A percentile compares a stretch with the other conserved stretches of the same genome.
These are phyloP conservation scores for Eriocheir sinensis DNA, from an alignment of 1,140 invertebrate genomes.

Conservation along the genomic window DNA sequence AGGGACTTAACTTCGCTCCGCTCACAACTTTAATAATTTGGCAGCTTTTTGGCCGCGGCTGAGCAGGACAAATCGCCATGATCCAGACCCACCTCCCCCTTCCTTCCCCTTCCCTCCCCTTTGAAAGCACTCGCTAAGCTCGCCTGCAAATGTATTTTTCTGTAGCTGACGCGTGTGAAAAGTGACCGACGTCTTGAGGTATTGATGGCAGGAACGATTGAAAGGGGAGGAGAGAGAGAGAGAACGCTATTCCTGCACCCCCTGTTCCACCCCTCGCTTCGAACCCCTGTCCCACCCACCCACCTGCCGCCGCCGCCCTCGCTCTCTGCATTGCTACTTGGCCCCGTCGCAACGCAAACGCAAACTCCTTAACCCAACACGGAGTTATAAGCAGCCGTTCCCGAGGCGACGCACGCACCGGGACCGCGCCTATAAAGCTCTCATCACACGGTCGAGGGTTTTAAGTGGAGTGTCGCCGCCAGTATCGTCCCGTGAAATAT, in stretches of 20 bases:
- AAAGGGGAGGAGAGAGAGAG: neutral
- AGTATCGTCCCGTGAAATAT: neutral
- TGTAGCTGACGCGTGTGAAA: slow-evolving; percentile 36
- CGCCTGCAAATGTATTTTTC: slow-evolving; percentile 45
- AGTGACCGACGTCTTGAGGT: slow-evolving; percentile 42
- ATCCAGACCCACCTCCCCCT: too few species aligned
- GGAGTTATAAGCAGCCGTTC: neutral
- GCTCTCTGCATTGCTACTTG: neutral
- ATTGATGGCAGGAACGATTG: neutral
- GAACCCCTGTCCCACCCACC: neutral
- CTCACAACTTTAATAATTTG: slow-evolving; percentile 1
- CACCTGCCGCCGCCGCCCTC: neutral
- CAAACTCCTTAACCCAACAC: neutral
- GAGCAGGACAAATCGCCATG: slow-evolving; percentile 34
- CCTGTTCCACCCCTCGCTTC: neutral
- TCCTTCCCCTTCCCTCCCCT: neutral
- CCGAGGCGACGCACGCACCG: neutral
- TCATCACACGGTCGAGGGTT: neutral
- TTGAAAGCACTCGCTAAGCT: neutral
- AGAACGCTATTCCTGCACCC: too few species aligned
- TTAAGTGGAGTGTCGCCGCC: neutral
- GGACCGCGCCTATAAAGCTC: neutral
- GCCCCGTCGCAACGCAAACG: neutral
- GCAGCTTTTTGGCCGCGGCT: neutral
- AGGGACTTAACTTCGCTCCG: neutral